Evolutionary conservation across 2,888 invertebrate genomes (phyloP).

Genomic region (Drosophila formosana): DNA sequence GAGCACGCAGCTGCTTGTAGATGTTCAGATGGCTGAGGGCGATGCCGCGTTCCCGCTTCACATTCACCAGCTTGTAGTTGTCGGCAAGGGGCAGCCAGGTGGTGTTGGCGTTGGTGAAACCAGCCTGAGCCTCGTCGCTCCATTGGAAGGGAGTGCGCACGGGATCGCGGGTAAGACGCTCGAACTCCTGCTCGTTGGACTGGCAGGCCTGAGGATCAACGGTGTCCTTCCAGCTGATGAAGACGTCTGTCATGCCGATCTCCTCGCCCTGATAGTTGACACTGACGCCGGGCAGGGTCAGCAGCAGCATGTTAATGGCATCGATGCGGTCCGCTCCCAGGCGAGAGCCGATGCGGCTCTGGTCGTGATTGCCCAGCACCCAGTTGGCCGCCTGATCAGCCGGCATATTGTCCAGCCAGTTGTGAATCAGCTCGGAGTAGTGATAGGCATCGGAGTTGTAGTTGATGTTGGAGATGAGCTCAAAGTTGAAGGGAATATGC

Average conservation of each 20-base stretch:
- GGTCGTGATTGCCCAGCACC: constrained; percentile 92
- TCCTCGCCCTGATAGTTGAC: constrained; percentile 92
- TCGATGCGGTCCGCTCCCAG: constrained; percentile 90
- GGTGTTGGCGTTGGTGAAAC: constrained; percentile 75
- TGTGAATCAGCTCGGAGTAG: constrained; percentile 86
- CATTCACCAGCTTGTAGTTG: constrained; percentile 87
- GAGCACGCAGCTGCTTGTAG: constrained; percentile 86
- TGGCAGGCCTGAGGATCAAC: constrained; percentile 87
- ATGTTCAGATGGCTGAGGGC: constrained; percentile 87
- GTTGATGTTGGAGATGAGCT: constrained; percentile 87
- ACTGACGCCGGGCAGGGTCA: constrained; percentile 92
- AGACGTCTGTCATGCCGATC: constrained; percentile 88
- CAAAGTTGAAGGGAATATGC: constrained; percentile 89
- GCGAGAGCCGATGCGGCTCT: constrained; percentile 88
- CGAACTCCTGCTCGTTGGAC: constrained; percentile 87
- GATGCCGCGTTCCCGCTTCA: constrained; percentile 86
- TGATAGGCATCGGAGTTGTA: constrained; percentile 86
- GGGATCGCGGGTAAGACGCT: constrained; percentile 87
- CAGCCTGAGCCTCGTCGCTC: constrained; percentile 85
- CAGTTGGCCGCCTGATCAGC: constrained; percentile 87
- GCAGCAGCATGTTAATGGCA: constrained; percentile 91
- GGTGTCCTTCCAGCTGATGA: constrained; percentile 85
- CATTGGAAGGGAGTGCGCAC: constrained; percentile 89
- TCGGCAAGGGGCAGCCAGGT: constrained; percentile 85
- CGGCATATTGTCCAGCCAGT: constrained; percentile 88